Evolutionary conservation across 2,113 vertebrate species (phyloP), one percentile per base, ranked within the genome.

Genomic region (Aplodontia rufa): DNA sequence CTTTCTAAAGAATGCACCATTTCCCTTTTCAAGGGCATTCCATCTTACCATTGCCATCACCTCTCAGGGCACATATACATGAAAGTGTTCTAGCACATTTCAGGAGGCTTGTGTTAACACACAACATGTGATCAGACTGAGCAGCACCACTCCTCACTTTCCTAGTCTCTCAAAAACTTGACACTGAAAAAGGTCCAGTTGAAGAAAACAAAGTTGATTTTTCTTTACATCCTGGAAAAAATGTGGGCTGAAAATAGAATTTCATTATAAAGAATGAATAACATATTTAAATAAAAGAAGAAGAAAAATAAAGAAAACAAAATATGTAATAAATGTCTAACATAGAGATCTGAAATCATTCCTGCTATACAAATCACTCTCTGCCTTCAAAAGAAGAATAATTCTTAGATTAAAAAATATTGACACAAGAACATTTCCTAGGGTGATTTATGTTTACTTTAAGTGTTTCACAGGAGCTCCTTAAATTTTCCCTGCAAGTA

Each of bases 281-380:
- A 13, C 7, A 32, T 0, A 16, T 88, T 49, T 40, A 64, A 85
- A 42, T 72, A 45, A 91, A 30, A 14, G n/a, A 74, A 13, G 4
- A 35, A 51, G 78, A 68, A 91, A 6, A 96, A n/a, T n/a, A n/a
- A 66, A 96, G 30, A 87, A 49, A 96, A 95, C 92, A 26, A 71
- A 85, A 89, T 94, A 96, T 85, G 84, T 64, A 60, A 80, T 45
- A 32, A 17, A 87, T 49, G 58, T n/a, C 2, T 9, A n/a, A 60
- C 58, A n/a, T n/a, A 86, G 47, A 90, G n/a, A 45, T 37, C 13
- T 76, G n/a, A 90, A 40, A 81, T 47, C 62, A 71, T 92, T 40
- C 8, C 37, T 58, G 37, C 6, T 75, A 11, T 4, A 91, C 49
- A 96, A 75, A 35, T 60, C 58, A 85, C 12, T 37, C 7, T 58